Evolutionary conservation across 2,797 vertebrate species (phyloP).

Genomic region (Bryconaethiops microstoma): DNA sequence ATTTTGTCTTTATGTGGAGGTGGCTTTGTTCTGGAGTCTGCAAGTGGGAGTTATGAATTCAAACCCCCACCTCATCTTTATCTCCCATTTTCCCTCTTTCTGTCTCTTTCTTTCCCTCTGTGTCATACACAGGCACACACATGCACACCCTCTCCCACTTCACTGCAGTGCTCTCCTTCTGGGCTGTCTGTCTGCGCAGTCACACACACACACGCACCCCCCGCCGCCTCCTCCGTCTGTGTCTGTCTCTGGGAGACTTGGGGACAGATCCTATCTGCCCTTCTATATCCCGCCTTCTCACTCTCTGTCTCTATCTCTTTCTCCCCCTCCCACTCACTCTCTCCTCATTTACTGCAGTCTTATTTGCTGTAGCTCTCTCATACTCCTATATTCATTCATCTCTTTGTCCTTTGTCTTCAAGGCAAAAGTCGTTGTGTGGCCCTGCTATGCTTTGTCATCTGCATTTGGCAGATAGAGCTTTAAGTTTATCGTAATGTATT

Average conservation of each 20-base stretch:
- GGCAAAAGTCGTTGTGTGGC: background rate
- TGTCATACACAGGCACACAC: constrained; percentile 12
- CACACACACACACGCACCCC: constrained; percentile 57
- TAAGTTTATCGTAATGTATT: background rate
- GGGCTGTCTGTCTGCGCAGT: constrained; percentile 70
- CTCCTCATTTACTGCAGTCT: constrained; percentile 41
- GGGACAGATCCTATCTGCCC: constrained; percentile 74
- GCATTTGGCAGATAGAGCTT: background rate
- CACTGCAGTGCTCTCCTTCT: constrained; percentile 74
- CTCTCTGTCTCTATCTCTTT: constrained; percentile 48
- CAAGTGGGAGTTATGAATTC: constrained; percentile 72
- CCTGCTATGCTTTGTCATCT: constrained; percentile 33
- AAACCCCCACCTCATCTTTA: constrained; percentile 57
- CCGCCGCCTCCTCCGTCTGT: constrained; percentile 73
- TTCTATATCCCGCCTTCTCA: constrained; percentile 61
- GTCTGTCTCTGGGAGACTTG: constrained; percentile 75
- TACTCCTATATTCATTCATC: constrained; percentile 28
- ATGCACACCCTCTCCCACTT: constrained; percentile 55
- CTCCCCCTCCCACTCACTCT: constrained; percentile 42
- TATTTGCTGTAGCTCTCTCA: constrained; percentile 36
- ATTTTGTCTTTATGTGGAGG: constrained; percentile 30
- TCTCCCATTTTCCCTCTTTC: constrained; percentile 55
- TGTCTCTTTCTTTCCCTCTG: background rate
- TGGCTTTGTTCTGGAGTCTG: constrained; percentile 73
- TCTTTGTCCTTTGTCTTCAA: constrained; percentile 13